These are phyloP conservation scores for Trogon surrucura DNA, from an alignment of 2,113 vertebrate genomes.

Conservation along the genomic window DNA sequence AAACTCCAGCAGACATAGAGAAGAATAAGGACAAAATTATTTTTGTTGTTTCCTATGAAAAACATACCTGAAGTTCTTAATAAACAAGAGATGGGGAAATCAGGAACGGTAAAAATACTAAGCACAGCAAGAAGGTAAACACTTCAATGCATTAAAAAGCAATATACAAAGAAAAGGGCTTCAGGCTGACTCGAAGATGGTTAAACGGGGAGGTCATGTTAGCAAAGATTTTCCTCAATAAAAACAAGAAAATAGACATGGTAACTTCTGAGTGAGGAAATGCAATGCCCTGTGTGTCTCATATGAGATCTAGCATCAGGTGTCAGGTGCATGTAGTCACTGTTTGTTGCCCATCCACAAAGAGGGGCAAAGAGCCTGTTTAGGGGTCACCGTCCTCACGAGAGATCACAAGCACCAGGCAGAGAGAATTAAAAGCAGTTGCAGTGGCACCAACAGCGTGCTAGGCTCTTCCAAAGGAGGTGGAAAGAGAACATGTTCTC, in stretches of 20 bases:
- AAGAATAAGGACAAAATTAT: not conserved
- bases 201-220: not conserved
- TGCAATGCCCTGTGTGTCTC: not conserved
- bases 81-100: not conserved
- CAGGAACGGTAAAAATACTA: not conserved
- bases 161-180: not conserved
- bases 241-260: not conserved
- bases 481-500: not conserved
- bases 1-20: not conserved
- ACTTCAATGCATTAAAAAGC: not conserved
- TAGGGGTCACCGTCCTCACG: not conserved
- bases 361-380: not conserved
- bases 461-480: not conserved
- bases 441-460: not conserved
- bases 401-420: not conserved
- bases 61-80: not conserved
- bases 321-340: not conserved
- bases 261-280: not conserved
- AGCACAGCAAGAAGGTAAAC: not conserved
- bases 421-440: not conserved
- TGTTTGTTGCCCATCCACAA: not conserved
- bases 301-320: not conserved
- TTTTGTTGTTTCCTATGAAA: not conserved
- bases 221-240: not conserved
- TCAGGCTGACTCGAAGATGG: not conserved